These are phyloP conservation scores for Mythimna loreyi DNA, from an alignment of 2,888 invertebrate species.

Conservation along the genomic window DNA sequence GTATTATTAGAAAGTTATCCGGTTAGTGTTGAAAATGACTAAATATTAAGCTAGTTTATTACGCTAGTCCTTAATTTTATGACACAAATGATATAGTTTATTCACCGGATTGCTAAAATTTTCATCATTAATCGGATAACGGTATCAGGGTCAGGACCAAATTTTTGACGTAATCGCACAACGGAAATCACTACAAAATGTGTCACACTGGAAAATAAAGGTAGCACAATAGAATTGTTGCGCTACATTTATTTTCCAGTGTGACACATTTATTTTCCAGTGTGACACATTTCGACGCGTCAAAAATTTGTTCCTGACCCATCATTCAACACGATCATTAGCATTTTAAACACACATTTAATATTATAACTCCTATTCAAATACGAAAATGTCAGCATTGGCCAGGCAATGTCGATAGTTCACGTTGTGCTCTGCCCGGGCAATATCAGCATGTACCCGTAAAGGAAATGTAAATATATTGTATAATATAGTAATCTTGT, in stretches of 20 bases:
- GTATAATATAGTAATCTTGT: conserved; percentile 41
- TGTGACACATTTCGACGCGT: too few species aligned
- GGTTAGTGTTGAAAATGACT: conserved; percentile 33
- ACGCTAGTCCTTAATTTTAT: conserved; percentile 37
- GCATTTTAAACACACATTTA: conserved; percentile 28
- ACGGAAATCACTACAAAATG: too few species aligned
- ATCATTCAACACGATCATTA: conserved; percentile 30
- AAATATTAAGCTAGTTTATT: conserved; percentile 18
- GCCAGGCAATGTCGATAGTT: conserved; percentile 17
- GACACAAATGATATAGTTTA: conserved; percentile 37
- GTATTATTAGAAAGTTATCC: conserved; percentile 26
- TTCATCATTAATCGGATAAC: conserved; percentile 29
- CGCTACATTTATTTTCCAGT: too few species aligned
- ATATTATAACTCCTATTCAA: conserved; percentile 19
- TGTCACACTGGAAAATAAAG: too few species aligned
- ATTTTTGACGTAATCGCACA: too few species aligned
- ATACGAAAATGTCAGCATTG: conserved; percentile 30
- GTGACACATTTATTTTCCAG: too few species aligned
- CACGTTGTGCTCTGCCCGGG: conserved; percentile 39
- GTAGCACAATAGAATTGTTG: too few species aligned
- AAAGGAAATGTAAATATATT: conserved; percentile 31
- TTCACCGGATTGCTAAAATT: conserved; percentile 21
- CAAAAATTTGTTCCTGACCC: too few species aligned
- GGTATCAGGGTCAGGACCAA: too few species aligned
- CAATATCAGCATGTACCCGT: conserved; percentile 29